phyloP scores from a whole-genome alignment of 2,888 invertebrate species.

The Drosophila greeni region DNA sequence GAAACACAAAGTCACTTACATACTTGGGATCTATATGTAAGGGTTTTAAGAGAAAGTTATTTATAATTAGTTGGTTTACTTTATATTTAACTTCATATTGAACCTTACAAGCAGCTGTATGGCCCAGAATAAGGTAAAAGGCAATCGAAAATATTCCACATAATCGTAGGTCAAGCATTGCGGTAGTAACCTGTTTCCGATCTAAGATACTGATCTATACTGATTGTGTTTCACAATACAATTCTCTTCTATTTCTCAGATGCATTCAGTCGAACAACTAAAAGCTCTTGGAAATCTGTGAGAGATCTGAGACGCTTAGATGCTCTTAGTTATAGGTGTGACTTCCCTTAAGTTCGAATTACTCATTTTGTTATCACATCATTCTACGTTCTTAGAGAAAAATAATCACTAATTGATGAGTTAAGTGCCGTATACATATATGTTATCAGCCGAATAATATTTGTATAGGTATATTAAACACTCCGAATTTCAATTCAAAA shows the following conservation, averaged over 20 bases:
- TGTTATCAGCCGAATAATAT: not conserved
- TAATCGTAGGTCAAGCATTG: conserved; percentile 6
- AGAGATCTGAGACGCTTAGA: not conserved
- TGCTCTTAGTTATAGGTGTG: not conserved
- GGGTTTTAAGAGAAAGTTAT: not conserved
- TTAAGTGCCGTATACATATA: not conserved
- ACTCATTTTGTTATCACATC: not conserved
- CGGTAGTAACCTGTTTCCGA: conserved; percentile 24
- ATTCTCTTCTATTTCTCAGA: not conserved
- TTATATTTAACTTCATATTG: not conserved
- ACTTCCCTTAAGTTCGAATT: not conserved
- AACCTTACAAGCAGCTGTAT: not conserved
- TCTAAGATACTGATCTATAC: conserved; percentile 10
- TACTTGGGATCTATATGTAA: conserved; percentile 1
- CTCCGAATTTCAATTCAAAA: not conserved
- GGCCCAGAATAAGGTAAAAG: not conserved
- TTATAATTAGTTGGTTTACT: not conserved
- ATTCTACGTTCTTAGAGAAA: not conserved
- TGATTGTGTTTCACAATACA: not conserved
- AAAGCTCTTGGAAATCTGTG: not conserved
- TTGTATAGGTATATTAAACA: not conserved
- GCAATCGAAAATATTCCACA: not conserved
- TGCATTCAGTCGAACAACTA: not conserved
- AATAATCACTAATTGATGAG: not conserved
- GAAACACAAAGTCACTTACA: conserved; percentile 27